Evolutionary conservation across 2,113 vertebrate genomes (phyloP).

Genomic region (human): GRCh38 chr17:44747001-44747500

Average conservation of each 20-base stretch:
- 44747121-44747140: conserved; percentile 75
- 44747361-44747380: neutral
- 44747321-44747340: neutral
- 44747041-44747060: neutral
- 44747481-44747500: conserved; percentile 72
- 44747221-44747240: neutral
- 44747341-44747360: neutral
- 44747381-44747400: conserved; percentile 87
- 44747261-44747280: neutral
- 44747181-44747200: conserved; percentile 84
- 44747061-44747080: neutral
- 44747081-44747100: conserved; percentile 66
- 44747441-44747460: conserved; percentile 82
- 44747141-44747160: conserved; percentile 90
- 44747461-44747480: conserved; percentile 81
- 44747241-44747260: neutral
- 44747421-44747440: conserved; percentile 83
- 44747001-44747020: neutral
- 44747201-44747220: neutral
- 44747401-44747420: conserved; percentile 85
- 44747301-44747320: neutral
- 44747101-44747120: conserved; percentile 40
- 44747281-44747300: neutral
- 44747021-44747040: neutral
- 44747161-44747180: conserved; percentile 87